These are phyloP conservation scores for Lepas anatifera DNA, from an alignment of 2,888 invertebrate species.

Conservation along the genomic window DNA sequence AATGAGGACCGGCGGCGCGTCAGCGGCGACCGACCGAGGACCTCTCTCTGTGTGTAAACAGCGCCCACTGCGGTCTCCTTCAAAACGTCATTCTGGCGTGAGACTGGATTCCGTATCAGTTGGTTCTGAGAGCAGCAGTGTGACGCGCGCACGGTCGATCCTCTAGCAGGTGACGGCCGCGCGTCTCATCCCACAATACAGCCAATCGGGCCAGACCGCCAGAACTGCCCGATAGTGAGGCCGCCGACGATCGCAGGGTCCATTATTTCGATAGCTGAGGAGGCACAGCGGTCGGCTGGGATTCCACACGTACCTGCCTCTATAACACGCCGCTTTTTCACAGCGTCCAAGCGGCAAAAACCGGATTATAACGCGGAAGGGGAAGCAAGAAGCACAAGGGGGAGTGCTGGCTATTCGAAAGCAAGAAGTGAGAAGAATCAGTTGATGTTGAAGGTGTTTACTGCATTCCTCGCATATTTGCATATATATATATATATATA, in stretches of 20 bases:
- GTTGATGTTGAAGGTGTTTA: too few relatives aligned
- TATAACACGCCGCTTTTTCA: not conserved
- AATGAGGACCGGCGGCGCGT: too few relatives aligned
- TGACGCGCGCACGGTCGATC: not conserved
- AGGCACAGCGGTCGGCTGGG: not conserved
- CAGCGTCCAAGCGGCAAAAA: not conserved
- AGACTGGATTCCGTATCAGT: constrained; percentile 1
- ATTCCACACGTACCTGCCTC: not conserved
- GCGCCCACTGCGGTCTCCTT: constrained; percentile 8
- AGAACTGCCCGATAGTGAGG: not conserved
- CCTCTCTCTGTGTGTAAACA: not conserved
- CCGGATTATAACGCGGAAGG: not conserved
- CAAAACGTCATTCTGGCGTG: constrained; percentile 2
- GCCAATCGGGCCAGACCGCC: not conserved
- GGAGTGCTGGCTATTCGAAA: too few relatives aligned
- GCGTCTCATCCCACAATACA: not conserved
- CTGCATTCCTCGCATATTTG: not conserved
- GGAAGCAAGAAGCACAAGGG: not conserved
- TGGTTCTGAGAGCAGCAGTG: too few relatives aligned
- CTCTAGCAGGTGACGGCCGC: not conserved
- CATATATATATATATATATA: not conserved
- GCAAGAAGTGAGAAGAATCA: too few relatives aligned
- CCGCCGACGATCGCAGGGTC: not conserved
- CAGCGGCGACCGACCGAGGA: not conserved
- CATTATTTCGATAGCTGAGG: not conserved